phyloP scores from a whole-genome alignment of 2,888 invertebrate species.

The Phaonia tiefii region DNA sequence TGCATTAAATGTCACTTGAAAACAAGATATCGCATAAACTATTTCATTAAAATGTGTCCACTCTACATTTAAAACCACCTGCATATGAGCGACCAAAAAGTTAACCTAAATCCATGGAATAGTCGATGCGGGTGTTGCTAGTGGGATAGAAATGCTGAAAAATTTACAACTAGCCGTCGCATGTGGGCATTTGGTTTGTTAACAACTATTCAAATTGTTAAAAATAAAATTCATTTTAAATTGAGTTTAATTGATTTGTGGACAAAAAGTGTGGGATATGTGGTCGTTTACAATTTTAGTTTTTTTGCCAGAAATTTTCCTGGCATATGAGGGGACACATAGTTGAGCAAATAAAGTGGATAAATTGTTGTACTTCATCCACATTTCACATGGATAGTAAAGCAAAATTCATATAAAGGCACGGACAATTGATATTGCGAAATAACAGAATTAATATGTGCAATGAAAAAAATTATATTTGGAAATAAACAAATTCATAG shows the following conservation, averaged over 20 bases:
- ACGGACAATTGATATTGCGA: too few species aligned
- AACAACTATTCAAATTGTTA: background rate
- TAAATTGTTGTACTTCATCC: too few species aligned
- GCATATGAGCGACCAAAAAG: background rate
- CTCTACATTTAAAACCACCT: background rate
- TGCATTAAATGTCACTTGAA: too few species aligned
- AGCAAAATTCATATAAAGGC: too few species aligned
- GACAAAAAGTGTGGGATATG: slow-evolving; percentile 1
- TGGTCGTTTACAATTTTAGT: too few species aligned
- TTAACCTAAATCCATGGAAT: background rate
- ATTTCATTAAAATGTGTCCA: background rate
- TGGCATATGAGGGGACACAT: too few species aligned
- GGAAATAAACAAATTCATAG: too few species aligned
- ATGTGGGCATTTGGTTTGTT: background rate
- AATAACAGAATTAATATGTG: too few species aligned
- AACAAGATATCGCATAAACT: background rate
- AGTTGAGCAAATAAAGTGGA: too few species aligned
- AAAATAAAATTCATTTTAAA: slow-evolving; percentile 12
- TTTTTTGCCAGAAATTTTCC: too few species aligned
- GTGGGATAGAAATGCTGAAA: background rate
- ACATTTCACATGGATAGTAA: too few species aligned
- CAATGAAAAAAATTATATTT: too few species aligned
- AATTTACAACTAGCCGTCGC: slow-evolving; percentile 1
- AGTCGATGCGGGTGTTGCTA: background rate
- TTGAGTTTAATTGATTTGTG: background rate